Conservation (phyloP, 2,888 invertebrate genomes). For the Dinocampus coccinellae region DNA sequence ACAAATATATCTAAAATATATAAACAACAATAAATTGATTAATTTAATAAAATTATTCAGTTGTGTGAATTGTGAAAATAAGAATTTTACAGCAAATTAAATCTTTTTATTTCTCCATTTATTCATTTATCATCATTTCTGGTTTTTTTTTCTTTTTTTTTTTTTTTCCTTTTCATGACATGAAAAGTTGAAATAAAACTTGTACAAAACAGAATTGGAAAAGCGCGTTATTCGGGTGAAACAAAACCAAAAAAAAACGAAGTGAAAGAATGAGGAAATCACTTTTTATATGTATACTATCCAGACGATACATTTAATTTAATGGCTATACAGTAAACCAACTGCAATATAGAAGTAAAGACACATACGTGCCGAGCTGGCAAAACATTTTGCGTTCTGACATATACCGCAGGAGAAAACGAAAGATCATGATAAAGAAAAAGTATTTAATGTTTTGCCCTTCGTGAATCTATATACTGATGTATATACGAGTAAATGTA, state of each 20-base stretch:
- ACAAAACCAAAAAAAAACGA: too few relatives aligned
- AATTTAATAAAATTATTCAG: too few relatives aligned
- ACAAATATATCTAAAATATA: slow-evolving; percentile 58
- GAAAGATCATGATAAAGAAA: slow-evolving; percentile 15
- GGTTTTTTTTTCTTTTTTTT: not conserved
- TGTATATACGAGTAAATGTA: not conserved
- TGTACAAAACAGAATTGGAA: not conserved
- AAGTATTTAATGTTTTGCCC: slow-evolving; percentile 24
- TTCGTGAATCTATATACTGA: not conserved
- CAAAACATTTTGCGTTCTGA: slow-evolving; percentile 34
- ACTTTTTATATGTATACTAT: slow-evolving; percentile 7
- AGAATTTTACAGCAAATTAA: too few relatives aligned
- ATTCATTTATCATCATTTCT: too few relatives aligned
- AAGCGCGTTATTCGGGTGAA: slow-evolving; percentile 5
- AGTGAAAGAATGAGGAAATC: slow-evolving; percentile 5
- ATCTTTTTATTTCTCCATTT: too few relatives aligned
- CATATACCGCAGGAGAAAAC: slow-evolving; percentile 6
- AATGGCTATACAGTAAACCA: not conserved
- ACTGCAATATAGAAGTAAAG: not conserved
- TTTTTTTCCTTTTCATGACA: not conserved
- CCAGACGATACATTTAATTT: slow-evolving; percentile 10
- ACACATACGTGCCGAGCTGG: slow-evolving; percentile 39
- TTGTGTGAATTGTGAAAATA: too few relatives aligned
- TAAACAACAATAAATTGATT: too few relatives aligned
- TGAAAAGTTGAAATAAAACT: slow-evolving; percentile 7